Percentiles rank a stretch among this genome's conserved stretches.
Conservation (phyloP, 2,113 vertebrate species). For the Pollachius pollachius region DNA sequence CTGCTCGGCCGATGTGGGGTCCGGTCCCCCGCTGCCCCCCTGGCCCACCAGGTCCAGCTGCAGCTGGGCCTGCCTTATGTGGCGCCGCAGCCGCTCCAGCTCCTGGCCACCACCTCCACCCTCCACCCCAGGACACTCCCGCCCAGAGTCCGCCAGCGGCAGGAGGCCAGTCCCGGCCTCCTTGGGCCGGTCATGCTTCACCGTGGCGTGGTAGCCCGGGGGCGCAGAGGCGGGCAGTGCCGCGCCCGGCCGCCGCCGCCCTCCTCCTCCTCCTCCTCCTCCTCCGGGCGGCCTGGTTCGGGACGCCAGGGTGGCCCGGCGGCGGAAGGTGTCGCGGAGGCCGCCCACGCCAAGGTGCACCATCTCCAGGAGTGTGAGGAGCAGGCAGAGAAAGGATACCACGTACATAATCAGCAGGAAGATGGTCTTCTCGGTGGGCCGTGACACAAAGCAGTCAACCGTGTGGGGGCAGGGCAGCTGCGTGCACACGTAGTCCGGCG, state of each 20-base stretch:
- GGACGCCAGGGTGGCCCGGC: conserved; percentile 17
- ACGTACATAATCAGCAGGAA: conserved; percentile 88
- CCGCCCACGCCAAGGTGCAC: conserved; percentile 79
- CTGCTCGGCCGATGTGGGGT: conserved; percentile 75
- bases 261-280: no score
- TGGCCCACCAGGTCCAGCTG: conserved; percentile 85
- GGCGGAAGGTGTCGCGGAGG: conserved; percentile 76
- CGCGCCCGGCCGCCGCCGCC: conserved; percentile 1
- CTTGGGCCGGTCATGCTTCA: conserved; percentile 75
- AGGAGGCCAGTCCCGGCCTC: conserved; percentile 51
- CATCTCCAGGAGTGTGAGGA: conserved; percentile 83
- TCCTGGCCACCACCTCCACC: conserved; percentile 48
- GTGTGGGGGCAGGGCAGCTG: conserved; percentile 83
- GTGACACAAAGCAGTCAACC: conserved; percentile 87
- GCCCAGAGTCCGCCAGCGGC: not conserved
- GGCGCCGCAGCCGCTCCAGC: conserved; percentile 76
- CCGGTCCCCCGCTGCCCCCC: conserved; percentile 64
- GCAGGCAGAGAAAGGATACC: conserved; percentile 81
- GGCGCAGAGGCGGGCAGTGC: conserved; percentile 62
- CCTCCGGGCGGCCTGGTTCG: conserved; percentile 23
- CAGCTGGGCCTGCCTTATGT: conserved; percentile 83
- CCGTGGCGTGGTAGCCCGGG: conserved; percentile 78
- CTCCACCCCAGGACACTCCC: conserved; percentile 63
- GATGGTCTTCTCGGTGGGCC: conserved; percentile 88
- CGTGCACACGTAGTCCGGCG: conserved; percentile 78